A percentile compares a stretch with the other conserved stretches of the same genome.
phyloP scores from a whole-genome alignment of 2,113 vertebrate species.

The human region DNA sequence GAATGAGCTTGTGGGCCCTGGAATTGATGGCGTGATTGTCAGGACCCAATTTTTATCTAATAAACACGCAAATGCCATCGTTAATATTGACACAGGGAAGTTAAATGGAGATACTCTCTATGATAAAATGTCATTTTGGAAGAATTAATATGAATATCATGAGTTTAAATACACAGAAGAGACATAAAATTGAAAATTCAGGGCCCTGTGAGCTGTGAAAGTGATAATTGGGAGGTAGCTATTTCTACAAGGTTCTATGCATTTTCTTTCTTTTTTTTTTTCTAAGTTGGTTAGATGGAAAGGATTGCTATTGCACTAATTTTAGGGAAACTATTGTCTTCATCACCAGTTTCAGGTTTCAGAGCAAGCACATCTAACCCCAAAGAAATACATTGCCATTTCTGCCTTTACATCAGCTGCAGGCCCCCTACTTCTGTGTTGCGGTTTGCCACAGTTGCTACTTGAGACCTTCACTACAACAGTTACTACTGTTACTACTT shows the following conservation, averaged over 20 bases:
- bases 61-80: constrained; percentile 41
- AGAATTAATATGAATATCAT: constrained; percentile 54
- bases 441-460: too few relatives aligned
- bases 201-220: neutral
- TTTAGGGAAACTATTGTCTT: neutral
- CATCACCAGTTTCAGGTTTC: neutral
- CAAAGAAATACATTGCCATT: neutral
- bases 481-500: too few relatives aligned
- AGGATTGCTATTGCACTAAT: neutral
- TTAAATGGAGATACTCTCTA: constrained; percentile 50
- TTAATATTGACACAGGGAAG: constrained; percentile 67
- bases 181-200: constrained; percentile 35
- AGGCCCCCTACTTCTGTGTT: neutral
- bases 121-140: constrained; percentile 68
- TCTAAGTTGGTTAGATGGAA: neutral
- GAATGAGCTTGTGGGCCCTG: neutral
- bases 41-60: constrained; percentile 66
- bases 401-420: neutral
- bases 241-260: constrained; percentile 37
- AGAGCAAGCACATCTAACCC: neutral
- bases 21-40: constrained; percentile 51
- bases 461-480: too few relatives aligned
- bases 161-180: constrained; percentile 44
- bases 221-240: neutral
- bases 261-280: neutral